A percentile compares a stretch with the other conserved stretches of the same genome.
phyloP scores from a whole-genome alignment of 2,113 vertebrate species.

The Mola mola region DNA sequence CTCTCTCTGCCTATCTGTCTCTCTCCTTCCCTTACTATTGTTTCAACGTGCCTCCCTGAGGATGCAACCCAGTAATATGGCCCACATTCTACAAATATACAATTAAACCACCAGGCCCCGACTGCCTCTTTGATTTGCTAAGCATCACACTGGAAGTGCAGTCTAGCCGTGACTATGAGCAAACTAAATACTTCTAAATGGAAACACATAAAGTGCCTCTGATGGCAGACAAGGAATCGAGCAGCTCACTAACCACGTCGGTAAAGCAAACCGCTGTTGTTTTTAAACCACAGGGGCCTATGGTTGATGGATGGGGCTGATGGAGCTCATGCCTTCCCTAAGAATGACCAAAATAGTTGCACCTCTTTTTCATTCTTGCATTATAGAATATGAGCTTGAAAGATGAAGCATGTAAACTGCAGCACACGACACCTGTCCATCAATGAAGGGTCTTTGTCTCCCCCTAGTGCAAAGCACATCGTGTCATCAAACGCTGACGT shows the following conservation, averaged over 20 bases:
- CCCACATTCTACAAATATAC: conserved; percentile 70
- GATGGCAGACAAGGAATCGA: neutral
- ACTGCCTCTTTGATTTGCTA: conserved; percentile 1
- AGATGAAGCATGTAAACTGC: conserved; percentile 42
- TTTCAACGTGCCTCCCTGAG: conserved; percentile 63
- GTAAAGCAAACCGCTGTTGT: neutral
- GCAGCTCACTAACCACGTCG: neutral
- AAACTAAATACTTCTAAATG: conserved; percentile 5
- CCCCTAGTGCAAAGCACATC: conserved; percentile 73
- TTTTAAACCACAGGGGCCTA: neutral
- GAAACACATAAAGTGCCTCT: neutral
- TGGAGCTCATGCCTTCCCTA: neutral
- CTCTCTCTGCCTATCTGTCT: neutral
- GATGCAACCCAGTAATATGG: conserved; percentile 74
- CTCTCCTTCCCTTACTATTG: conserved; percentile 14
- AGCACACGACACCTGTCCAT: conserved; percentile 2
- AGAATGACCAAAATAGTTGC: neutral
- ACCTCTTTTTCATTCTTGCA: conserved; percentile 1
- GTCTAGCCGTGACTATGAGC: conserved; percentile 3
- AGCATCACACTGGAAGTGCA: conserved; percentile 14
- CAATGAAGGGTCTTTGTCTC: conserved; percentile 75
- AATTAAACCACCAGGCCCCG: conserved; percentile 43
- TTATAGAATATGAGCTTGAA: conserved; percentile 21
- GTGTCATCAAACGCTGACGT: conserved; percentile 32
- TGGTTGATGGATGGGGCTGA: neutral